Percentiles rank a stretch among this genome's conserved stretches.
Evolutionary conservation across 2,888 invertebrate species (phyloP).

Genomic region (Alitta virens): DNA sequence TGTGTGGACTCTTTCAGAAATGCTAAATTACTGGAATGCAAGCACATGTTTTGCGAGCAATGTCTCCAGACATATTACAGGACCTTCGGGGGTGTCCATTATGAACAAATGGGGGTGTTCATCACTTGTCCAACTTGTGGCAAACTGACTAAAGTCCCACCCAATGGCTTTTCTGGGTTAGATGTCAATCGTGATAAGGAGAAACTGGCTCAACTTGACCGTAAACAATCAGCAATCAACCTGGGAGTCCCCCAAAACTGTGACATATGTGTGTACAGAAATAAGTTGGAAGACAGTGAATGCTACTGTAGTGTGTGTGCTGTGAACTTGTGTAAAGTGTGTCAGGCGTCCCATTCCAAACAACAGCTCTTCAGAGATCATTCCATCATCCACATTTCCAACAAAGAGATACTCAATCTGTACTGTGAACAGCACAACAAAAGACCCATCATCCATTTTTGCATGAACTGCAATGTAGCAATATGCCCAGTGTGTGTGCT

Average conservation of each 20-base stretch:
- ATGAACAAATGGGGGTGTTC: background rate
- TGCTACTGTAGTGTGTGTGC: conserved; percentile 28
- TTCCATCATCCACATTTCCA: conserved; percentile 24
- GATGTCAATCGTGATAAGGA: background rate
- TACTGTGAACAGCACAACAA: conserved; percentile 23
- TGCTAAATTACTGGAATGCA: background rate
- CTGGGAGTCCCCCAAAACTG: background rate
- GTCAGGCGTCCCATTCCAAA: conserved; percentile 20
- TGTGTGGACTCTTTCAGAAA: background rate
- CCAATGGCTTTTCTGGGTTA: background rate
- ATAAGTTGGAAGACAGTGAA: conserved; percentile 6
- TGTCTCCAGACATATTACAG: conserved; percentile 1
- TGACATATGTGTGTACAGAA: conserved; percentile 10
- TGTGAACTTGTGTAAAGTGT: conserved; percentile 25
- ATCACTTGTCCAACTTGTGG: conserved; percentile 5
- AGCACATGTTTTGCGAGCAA: conserved; percentile 8
- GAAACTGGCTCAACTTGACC: no score
- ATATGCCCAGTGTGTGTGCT: conserved; percentile 26
- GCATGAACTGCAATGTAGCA: conserved; percentile 22
- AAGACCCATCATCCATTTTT: conserved; percentile 21
- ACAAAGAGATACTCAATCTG: conserved; percentile 20
- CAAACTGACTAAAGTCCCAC: background rate
- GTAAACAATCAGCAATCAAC: background rate
- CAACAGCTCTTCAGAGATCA: conserved; percentile 23
- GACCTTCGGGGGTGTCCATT: background rate